These are phyloP conservation scores for Crotophaga sulcirostris DNA, from an alignment of 2,113 vertebrate genomes.

Conservation along the genomic window DNA sequence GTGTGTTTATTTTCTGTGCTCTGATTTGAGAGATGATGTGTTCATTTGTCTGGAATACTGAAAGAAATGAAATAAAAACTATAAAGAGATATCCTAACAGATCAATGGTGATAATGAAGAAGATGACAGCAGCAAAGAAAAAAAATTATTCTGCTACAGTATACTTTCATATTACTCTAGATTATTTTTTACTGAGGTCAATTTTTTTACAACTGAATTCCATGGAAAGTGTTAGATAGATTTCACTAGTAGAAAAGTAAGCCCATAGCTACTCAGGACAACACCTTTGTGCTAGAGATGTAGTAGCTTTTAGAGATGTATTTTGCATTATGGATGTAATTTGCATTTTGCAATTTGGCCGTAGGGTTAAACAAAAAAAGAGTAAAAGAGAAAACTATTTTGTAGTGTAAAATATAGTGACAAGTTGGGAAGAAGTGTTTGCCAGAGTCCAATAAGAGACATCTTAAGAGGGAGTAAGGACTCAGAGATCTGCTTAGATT, in stretches of 20 bases:
- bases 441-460: not conserved
- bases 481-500: not conserved
- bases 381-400: not conserved
- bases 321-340: not conserved
- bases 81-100: not conserved
- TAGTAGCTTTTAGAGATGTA: not conserved
- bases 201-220: not conserved
- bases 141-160: not conserved
- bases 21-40: not conserved
- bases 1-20: not conserved
- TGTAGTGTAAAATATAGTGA: not conserved
- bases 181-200: not conserved
- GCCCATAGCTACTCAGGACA: not conserved
- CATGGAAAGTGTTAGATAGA: not conserved
- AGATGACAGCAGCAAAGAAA: not conserved
- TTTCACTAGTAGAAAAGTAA: not conserved
- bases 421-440: not conserved
- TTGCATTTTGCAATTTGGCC: not conserved
- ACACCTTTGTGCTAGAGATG: not conserved
- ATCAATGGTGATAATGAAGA: not conserved
- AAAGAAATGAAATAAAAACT: not conserved
- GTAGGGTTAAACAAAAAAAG: not conserved
- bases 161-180: not conserved
- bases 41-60: not conserved
- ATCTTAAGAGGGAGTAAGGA: not conserved